A percentile compares a stretch with the other conserved stretches of the same genome.
These are phyloP conservation scores for Tyrophagus putrescentiae DNA, from an alignment of 1,140 invertebrate genomes.

Conservation along the genomic window DNA sequence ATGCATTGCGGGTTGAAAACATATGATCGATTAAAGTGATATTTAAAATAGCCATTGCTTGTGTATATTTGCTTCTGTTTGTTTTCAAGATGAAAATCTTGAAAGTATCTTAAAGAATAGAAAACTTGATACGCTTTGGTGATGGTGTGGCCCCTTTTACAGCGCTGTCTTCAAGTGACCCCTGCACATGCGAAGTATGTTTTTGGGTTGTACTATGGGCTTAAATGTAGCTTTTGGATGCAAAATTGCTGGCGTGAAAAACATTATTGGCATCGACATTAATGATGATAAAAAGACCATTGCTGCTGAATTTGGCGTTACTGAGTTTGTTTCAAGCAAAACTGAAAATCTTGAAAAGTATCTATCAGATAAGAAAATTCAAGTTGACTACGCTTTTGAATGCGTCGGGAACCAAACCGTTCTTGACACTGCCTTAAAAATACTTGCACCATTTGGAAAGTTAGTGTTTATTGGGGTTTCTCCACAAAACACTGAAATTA, in stretches of 20 bases:
- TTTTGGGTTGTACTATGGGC: constrained; percentile 84
- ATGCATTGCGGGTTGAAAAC: too few relatives aligned
- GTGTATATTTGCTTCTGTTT: too few relatives aligned
- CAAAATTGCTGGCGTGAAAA: constrained; percentile 67
- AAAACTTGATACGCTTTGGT: background rate
- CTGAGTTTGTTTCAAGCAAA: constrained; percentile 67
- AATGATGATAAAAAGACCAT: constrained; percentile 73
- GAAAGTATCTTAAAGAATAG: background rate
- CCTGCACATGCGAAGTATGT: constrained; percentile 65
- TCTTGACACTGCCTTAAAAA: constrained; percentile 54
- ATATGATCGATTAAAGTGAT: too few relatives aligned
- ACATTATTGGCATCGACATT: constrained; percentile 85
- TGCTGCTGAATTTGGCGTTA: constrained; percentile 73
- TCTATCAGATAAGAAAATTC: constrained; percentile 43
- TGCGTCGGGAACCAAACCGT: constrained; percentile 38
- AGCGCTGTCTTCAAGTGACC: background rate
- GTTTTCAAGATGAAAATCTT: too few relatives aligned
- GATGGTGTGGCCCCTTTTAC: background rate
- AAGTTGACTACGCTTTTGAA: constrained; percentile 44
- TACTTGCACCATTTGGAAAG: constrained; percentile 93
- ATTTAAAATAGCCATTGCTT: too few relatives aligned
- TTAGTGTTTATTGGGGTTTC: constrained; percentile 78
- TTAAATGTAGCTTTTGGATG: constrained; percentile 82
- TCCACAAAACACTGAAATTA: constrained; percentile 54
- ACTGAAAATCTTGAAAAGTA: constrained; percentile 33